Conservation (phyloP, 2,113 vertebrate species). For the Suricata suricatta region DNA sequence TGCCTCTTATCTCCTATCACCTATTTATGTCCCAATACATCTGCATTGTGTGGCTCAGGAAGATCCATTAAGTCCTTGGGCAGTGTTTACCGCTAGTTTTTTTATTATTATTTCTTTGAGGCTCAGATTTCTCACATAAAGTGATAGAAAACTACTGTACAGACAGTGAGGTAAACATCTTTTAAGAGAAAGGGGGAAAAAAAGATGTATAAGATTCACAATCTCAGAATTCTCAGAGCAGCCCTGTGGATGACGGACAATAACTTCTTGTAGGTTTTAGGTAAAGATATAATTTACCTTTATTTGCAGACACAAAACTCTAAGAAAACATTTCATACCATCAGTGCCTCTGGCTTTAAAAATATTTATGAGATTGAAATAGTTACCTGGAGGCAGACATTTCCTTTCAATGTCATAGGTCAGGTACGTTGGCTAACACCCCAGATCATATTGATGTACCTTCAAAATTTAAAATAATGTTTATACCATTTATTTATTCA, state of each 20-base stretch:
- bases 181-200: neutral
- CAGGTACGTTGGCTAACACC: constrained; percentile 60
- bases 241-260: neutral
- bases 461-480: constrained; percentile 75
- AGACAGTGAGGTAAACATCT: neutral
- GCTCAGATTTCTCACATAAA: constrained; percentile 65
- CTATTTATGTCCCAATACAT: constrained; percentile 68
- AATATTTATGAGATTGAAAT: constrained; percentile 73
- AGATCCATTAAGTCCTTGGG: constrained; percentile 80
- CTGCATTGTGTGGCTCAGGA: constrained; percentile 73
- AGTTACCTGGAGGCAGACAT: constrained; percentile 68
- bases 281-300: constrained; percentile 77
- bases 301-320: constrained; percentile 68
- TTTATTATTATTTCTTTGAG: constrained; percentile 67
- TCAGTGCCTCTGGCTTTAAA: constrained; percentile 57
- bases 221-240: constrained; percentile 36
- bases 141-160: constrained; percentile 49
- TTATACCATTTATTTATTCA: constrained; percentile 74
- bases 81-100: constrained; percentile 77
- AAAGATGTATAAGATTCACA: neutral
- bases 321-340: constrained; percentile 73
- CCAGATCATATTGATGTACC: constrained; percentile 60
- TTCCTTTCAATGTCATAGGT: constrained; percentile 68
- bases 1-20: constrained; percentile 68
- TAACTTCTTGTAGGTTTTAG: constrained; percentile 66